These are phyloP conservation scores for Hyperoodon ampullatus DNA, from an alignment of 2,113 vertebrate genomes.

Conservation along the genomic window DNA sequence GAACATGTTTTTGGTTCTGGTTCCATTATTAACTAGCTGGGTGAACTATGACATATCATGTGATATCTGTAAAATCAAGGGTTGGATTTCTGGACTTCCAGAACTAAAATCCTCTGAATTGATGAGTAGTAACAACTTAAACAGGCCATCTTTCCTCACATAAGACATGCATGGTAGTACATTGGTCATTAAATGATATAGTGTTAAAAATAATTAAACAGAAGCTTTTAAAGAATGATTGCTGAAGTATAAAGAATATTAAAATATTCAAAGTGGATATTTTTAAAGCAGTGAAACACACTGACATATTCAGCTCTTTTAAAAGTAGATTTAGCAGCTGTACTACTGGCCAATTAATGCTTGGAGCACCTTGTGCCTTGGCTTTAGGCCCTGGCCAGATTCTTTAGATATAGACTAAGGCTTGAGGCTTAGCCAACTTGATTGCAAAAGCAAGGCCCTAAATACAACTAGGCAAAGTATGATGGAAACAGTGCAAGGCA, in stretches of 20 bases:
- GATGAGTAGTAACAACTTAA: neutral
- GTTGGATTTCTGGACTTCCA: constrained; percentile 15
- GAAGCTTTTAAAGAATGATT: constrained; percentile 31
- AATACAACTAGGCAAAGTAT: neutral
- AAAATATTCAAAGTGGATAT: constrained; percentile 35
- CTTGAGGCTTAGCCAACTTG: neutral
- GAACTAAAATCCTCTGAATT: constrained; percentile 3
- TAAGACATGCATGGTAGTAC: neutral
- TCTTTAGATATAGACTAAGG: neutral
- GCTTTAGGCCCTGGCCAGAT: neutral
- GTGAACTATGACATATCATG: neutral
- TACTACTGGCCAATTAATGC: neutral
- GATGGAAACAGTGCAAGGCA: neutral
- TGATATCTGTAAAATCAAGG: neutral
- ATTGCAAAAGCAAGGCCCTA: constrained; percentile 18
- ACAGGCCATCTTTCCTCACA: constrained; percentile 14
- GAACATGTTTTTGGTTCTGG: neutral
- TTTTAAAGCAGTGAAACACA: constrained; percentile 43
- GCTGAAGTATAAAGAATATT: constrained; percentile 40
- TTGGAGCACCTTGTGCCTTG: neutral
- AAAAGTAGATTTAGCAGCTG: constrained; percentile 29
- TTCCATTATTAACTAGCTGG: constrained; percentile 24
- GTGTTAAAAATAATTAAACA: constrained; percentile 36
- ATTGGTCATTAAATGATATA: neutral
- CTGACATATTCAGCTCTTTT: constrained; percentile 18